These are phyloP conservation scores for Alethe diademata DNA, from an alignment of 2,113 vertebrate genomes.

Conservation along the genomic window DNA sequence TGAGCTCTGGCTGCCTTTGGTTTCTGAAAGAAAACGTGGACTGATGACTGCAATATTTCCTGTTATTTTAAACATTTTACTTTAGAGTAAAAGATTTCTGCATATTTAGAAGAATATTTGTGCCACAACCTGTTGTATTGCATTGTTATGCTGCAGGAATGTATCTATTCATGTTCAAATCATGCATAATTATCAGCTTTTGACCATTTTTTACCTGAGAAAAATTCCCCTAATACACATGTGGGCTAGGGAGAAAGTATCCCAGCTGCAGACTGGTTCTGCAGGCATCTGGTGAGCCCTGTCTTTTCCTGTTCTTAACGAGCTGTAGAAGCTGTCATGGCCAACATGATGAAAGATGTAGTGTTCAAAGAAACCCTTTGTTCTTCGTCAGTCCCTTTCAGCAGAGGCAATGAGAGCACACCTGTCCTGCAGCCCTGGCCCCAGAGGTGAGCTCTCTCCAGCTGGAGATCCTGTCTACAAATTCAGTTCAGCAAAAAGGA, in stretches of 20 bases:
- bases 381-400: not conserved
- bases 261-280: slow-evolving; percentile 22
- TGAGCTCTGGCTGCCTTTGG: not conserved
- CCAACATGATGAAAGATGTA: not conserved
- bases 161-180: not conserved
- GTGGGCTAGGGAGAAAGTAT: slow-evolving; percentile 1
- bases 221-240: not conserved
- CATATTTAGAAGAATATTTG: not conserved
- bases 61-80: not conserved
- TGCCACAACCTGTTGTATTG: not conserved
- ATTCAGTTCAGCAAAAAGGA: not conserved
- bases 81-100: not conserved
- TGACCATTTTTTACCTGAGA: not conserved
- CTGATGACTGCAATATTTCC: not conserved
- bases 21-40: not conserved
- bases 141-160: not conserved
- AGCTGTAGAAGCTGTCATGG: slow-evolving; percentile 1
- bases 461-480: not conserved
- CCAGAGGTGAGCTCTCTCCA: not conserved
- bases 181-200: not conserved
- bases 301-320: slow-evolving; percentile 41
- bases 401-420: not conserved
- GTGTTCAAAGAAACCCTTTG: not conserved
- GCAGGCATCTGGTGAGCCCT: slow-evolving; percentile 19
- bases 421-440: not conserved